Evolutionary conservation across 2,888 invertebrate species (phyloP), one percentile per base, ranked within the genome.

Genomic region (Dascillus cervinus): DNA sequence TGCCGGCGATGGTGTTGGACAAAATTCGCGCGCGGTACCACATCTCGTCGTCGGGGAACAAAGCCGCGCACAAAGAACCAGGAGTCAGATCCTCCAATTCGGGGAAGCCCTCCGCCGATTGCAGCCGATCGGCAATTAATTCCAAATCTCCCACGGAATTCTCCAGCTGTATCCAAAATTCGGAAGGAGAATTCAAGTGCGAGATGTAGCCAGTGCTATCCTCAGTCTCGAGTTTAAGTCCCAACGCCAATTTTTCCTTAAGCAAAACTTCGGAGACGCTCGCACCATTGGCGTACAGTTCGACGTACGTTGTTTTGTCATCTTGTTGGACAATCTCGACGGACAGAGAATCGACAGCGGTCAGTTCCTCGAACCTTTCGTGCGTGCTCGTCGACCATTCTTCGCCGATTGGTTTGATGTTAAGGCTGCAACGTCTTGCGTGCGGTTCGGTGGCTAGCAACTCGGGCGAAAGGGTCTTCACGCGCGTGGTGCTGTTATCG

Each of bases 81-180:
- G 75, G 73, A 37, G 71, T 67, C 4, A 75, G 51, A 38, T 77
- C 71, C 0, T 69, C 53, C 1, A 70, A 42, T 15, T 66, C 59
- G 0, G 71, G 66, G 35, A 76, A 77, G 29, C 67, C 66, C 1
- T 68, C 62, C 3, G 73, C 69, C n/a, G 62, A 58, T 3, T 64
- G 56, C 40, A 82, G 61, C 42, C 67, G 69, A 22, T 75, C 73
- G 1, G 72, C 70, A n/a, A 82, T 70, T 50, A 71, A 71, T 49
- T 79, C 77, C 4, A 81, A 58, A 38, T 73, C 71, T 2, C 68
- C 54, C 0, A 70, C 62, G 8, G 69, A 66, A n/a, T 75, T 73
- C 48, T 82, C 83, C 39, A 77, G 61, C 44, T 82, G 85, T 4
- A 87, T 68, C 65, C 82, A 85, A 56, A 87, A 86, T 43, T 85